Evolutionary conservation across 1,140 invertebrate genomes (phyloP).

Genomic region (Drosophila ananassae): DNA sequence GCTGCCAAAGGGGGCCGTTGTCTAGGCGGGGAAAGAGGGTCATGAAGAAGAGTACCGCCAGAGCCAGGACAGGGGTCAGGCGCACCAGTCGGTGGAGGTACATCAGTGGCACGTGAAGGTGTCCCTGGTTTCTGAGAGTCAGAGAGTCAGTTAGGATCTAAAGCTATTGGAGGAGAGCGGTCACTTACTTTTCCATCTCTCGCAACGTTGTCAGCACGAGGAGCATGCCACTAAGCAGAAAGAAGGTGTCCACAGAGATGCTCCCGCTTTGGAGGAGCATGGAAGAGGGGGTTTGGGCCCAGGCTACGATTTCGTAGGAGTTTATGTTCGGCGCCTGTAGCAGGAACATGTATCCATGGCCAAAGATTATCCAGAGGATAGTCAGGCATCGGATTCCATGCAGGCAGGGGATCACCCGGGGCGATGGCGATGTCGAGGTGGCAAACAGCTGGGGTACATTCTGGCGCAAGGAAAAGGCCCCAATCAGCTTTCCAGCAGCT

Average conservation of each 20-base stretch:
- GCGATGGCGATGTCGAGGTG: conserved; percentile 3
- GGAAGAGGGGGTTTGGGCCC: conserved; percentile 85
- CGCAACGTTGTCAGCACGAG: conserved; percentile 87
- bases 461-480: conserved; percentile 50
- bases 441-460: conserved; percentile 55
- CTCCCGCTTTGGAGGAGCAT: conserved; percentile 87
- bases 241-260: conserved; percentile 88
- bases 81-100: conserved; percentile 79
- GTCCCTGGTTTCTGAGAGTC: conserved; percentile 37
- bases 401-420: conserved; percentile 84
- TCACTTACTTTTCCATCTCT: conserved; percentile 85
- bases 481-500: conserved; percentile 27
- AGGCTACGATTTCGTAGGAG: conserved; percentile 49
- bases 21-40: conserved; percentile 62
- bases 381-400: conserved; percentile 87
- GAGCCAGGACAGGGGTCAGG: conserved; percentile 68
- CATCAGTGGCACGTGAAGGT: conserved; percentile 70
- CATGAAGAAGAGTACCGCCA: conserved; percentile 70
- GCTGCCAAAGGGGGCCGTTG: conserved; percentile 71
- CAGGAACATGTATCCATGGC: conserved; percentile 85
- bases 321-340: conserved; percentile 58
- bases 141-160: background rate
- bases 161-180: background rate
- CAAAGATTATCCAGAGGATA: conserved; percentile 88
- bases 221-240: conserved; percentile 89